Conservation (phyloP, 1,140 invertebrate species). For the Lasioglossum albipes region DNA sequence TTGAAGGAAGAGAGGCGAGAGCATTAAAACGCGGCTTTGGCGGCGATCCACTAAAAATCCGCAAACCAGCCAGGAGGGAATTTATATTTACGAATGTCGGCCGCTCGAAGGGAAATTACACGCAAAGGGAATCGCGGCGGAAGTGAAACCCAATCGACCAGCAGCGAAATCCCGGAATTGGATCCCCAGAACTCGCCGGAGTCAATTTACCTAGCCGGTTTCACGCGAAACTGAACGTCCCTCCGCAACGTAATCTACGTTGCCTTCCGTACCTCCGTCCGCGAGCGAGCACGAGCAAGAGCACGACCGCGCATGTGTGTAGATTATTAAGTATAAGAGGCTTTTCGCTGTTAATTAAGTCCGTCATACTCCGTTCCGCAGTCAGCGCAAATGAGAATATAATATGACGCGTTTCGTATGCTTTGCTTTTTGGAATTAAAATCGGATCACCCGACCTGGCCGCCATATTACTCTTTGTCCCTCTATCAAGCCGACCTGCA, state of each 20-base stretch:
- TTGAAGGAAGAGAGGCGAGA: background rate
- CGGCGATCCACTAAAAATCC: background rate
- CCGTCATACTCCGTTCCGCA: background rate
- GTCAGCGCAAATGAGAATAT: background rate
- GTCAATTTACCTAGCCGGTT: slow-evolving; percentile 60
- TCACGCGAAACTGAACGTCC: slow-evolving; percentile 54
- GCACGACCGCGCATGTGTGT: background rate
- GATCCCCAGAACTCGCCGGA: slow-evolving; percentile 56
- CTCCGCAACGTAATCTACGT: slow-evolving; percentile 38
- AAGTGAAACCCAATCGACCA: slow-evolving; percentile 60
- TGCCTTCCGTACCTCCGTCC: background rate
- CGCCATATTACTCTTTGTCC: background rate
- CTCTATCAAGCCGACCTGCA: background rate
- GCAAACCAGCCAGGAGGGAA: background rate
- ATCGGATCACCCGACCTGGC: background rate
- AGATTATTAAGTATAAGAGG: slow-evolving; percentile 52
- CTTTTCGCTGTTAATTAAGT: slow-evolving; percentile 18
- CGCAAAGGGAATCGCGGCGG: slow-evolving; percentile 56
- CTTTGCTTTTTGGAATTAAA: background rate
- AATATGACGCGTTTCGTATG: background rate
- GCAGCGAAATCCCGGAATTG: slow-evolving; percentile 57
- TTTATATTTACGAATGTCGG: slow-evolving; percentile 36
- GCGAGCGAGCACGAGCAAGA: background rate
- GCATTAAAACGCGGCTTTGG: background rate
- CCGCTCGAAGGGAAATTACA: slow-evolving; percentile 51